phyloP scores from a whole-genome alignment of 1,140 invertebrate species.

The Frieseomelitta varia region DNA sequence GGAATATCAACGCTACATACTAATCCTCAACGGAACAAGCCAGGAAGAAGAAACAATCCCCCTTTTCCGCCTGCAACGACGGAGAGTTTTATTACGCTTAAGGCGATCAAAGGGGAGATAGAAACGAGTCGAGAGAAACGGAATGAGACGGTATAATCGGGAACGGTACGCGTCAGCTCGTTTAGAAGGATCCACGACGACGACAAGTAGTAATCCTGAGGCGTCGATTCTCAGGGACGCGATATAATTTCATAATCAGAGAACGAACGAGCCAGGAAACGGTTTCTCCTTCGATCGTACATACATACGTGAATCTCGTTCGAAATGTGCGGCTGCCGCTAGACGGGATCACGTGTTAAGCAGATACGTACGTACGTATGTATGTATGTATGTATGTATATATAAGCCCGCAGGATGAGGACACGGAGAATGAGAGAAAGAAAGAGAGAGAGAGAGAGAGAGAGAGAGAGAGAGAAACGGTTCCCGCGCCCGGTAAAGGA shows the following conservation, averaged over 20 bases:
- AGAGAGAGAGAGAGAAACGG: background rate
- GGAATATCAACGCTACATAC: too few relatives aligned
- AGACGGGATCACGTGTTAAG: constrained; percentile 55
- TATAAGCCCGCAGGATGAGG: background rate
- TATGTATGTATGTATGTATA: background rate
- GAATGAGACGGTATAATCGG: constrained; percentile 3
- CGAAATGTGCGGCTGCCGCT: constrained; percentile 22
- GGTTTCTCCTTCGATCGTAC: constrained; percentile 62
- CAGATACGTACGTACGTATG: constrained; percentile 25
- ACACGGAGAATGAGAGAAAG: background rate
- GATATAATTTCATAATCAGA: constrained; percentile 68
- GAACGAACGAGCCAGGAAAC: constrained; percentile 57
- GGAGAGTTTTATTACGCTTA: constrained; percentile 10
- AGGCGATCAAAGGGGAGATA: background rate
- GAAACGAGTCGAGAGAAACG: background rate
- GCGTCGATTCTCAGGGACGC: constrained; percentile 56
- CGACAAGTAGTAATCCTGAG: constrained; percentile 51
- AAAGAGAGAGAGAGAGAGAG: background rate
- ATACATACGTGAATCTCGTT: constrained; percentile 60
- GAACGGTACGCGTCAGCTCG: constrained; percentile 5
- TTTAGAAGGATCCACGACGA: constrained; percentile 22
- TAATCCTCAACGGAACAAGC: too few relatives aligned
- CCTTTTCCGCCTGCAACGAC: background rate
- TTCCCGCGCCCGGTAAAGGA: constrained; percentile 22
- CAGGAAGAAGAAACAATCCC: background rate